These are phyloP conservation scores for Xerus inauris DNA, from an alignment of 2,113 vertebrate genomes.

Conservation along the genomic window DNA sequence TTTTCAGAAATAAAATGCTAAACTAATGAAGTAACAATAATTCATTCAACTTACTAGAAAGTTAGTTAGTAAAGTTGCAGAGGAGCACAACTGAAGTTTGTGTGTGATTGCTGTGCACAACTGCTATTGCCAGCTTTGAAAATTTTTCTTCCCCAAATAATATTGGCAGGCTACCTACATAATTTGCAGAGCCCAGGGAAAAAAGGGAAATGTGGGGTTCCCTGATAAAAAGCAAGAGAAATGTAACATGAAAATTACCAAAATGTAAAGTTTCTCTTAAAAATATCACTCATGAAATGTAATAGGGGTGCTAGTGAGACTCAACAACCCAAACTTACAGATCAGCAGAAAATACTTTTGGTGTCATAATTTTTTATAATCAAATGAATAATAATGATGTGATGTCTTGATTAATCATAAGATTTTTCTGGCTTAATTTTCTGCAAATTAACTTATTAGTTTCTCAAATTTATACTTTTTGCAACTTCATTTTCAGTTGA, in stretches of 20 bases:
- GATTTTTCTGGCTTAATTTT: constrained; percentile 31
- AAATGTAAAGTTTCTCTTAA: not conserved
- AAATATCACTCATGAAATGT: not conserved
- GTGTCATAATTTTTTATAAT: not conserved
- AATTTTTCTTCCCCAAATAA: not conserved
- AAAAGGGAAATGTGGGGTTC: not conserved
- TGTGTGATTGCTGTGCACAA: not conserved
- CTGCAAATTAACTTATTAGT: not conserved
- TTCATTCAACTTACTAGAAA: not conserved
- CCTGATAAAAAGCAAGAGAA: not conserved
- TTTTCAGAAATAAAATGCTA: not conserved
- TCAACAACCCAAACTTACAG: not conserved
- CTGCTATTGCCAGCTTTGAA: not conserved
- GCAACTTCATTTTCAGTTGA: not conserved
- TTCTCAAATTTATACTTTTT: not conserved
- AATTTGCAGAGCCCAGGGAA: not conserved
- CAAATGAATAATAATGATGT: not conserved
- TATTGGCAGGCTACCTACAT: not conserved
- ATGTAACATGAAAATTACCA: not conserved
- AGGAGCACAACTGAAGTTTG: not conserved
- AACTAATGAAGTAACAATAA: not conserved
- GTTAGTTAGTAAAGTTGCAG: not conserved
- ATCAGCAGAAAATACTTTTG: not conserved
- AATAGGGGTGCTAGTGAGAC: not conserved
- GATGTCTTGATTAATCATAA: not conserved